Evolutionary conservation across 2,888 invertebrate species (phyloP).

Genomic region (Amorpha juglandis): DNA sequence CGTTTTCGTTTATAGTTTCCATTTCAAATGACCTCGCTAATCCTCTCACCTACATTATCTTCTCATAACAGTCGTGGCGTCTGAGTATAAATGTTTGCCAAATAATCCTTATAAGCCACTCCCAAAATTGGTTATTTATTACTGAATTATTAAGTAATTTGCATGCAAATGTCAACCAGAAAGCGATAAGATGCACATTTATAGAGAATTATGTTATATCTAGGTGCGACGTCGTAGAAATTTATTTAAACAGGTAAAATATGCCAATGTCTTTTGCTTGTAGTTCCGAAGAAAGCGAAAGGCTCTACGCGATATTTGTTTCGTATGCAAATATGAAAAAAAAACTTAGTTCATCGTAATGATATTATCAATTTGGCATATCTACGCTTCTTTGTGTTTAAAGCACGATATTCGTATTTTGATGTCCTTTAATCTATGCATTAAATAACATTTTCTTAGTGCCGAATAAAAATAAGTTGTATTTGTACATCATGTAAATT

Average conservation of each 20-base stretch:
- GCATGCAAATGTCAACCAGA: neutral
- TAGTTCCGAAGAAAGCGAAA: constrained; percentile 2
- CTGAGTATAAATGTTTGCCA: neutral
- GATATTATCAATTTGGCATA: too few relatives aligned
- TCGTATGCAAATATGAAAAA: neutral
- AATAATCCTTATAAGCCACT: neutral
- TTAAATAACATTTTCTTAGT: too few relatives aligned
- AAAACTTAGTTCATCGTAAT: too few relatives aligned
- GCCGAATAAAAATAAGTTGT: too few relatives aligned
- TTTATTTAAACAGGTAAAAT: neutral
- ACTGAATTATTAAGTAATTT: neutral
- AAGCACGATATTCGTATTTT: too few relatives aligned
- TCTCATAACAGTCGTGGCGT: neutral
- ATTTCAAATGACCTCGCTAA: neutral
- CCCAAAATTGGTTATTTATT: neutral
- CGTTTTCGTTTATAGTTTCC: too few relatives aligned
- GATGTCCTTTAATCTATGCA: too few relatives aligned
- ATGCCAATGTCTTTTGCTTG: neutral
- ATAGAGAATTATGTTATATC: neutral
- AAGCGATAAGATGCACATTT: neutral
- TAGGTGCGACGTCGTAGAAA: neutral
- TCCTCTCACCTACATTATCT: neutral
- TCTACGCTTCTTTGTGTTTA: too few relatives aligned
- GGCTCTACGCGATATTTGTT: neutral
- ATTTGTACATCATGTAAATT: too few relatives aligned